Evolutionary conservation across 2,113 vertebrate genomes (phyloP), one percentile per base, ranked within the genome.

Genomic region (Erpornis zantholeuca): DNA sequence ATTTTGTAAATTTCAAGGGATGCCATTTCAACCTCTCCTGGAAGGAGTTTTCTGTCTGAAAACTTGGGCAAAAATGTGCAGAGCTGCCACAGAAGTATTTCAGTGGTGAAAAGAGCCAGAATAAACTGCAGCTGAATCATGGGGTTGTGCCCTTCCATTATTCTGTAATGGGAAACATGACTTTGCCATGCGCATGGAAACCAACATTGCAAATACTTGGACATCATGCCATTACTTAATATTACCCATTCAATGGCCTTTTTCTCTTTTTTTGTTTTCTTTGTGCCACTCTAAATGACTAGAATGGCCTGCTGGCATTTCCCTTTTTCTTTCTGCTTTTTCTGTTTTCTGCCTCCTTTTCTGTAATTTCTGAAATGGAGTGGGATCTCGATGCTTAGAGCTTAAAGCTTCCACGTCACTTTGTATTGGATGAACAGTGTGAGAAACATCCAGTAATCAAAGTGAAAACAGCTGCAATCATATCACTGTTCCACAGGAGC

Each of bases 361-460:
- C 79, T 66, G 15, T 27, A 83, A 73, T 68, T 77, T 56, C 68
- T 88, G 68, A 88, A 90, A 56, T 11, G 9, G 53, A 77, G 85
- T 1, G 0, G 60, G 56, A 78, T 86, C 72, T 77, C 45, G 52
- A 86, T 65, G 50, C 49, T 84, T 38, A 10, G 50, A 54, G 31
- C 33, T 89, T 85, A 56, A 36, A 91, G 61, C 45, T 94, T 70
- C 66, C 49, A 92, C 36, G 31, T 71, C 1, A 21, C 85, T 75
- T 77, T 92, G 56, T 71, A 25, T 79, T 77, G 77, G 78, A 86
- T 64, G 82, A 94, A 38, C 57, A 68, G 27, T 72, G 65, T 69
- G 71, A 89, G 68, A 88, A 89, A 75, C 53, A 78, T 78, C 61
- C 64, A 86, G 83, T 91, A 86, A 92, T 93, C 90, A 79, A 68